Percentiles rank a stretch among this genome's conserved stretches.
These are phyloP conservation scores for Pomacea canaliculata DNA, from an alignment of 2,888 invertebrate genomes.

Conservation along the genomic window DNA sequence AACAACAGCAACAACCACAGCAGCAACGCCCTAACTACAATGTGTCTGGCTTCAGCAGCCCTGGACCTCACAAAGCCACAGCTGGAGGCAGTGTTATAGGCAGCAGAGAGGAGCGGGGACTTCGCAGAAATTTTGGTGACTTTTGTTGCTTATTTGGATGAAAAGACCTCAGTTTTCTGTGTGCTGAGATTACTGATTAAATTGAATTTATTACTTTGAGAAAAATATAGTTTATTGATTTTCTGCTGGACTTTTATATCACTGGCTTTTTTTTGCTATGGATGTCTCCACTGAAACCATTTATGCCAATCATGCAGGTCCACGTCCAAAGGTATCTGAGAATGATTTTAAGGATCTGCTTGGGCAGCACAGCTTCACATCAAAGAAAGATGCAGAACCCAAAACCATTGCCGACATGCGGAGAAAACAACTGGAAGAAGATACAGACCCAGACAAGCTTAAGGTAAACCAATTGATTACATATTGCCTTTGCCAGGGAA, in stretches of 20 bases:
- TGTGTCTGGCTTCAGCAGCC: conserved; percentile 18
- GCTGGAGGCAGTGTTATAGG: conserved; percentile 57
- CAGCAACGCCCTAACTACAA: conserved; percentile 36
- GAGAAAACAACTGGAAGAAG: conserved; percentile 85
- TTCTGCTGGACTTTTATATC: background rate
- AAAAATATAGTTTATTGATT: background rate
- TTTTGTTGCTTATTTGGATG: background rate
- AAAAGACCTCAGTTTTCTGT: background rate
- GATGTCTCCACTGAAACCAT: background rate
- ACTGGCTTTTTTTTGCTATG: background rate
- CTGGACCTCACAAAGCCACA: conserved; percentile 8
- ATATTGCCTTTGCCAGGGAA: too few relatives aligned
- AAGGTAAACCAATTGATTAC: conserved; percentile 74
- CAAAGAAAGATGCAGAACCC: conserved; percentile 83
- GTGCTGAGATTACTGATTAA: background rate
- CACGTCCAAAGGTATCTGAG: conserved; percentile 70
- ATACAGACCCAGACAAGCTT: conserved; percentile 92
- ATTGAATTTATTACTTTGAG: background rate
- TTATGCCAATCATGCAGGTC: conserved; percentile 40
- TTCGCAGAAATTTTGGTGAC: conserved; percentile 58
- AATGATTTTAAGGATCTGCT: conserved; percentile 92
- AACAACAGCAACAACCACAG: conserved; percentile 36
- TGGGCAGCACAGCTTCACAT: conserved; percentile 90
- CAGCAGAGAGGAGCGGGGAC: conserved; percentile 55
- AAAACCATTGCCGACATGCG: conserved; percentile 92